A percentile compares a stretch with the other conserved stretches of the same genome.
Conservation (phyloP, 2,797 vertebrate species). For the Chanos chanos region DNA sequence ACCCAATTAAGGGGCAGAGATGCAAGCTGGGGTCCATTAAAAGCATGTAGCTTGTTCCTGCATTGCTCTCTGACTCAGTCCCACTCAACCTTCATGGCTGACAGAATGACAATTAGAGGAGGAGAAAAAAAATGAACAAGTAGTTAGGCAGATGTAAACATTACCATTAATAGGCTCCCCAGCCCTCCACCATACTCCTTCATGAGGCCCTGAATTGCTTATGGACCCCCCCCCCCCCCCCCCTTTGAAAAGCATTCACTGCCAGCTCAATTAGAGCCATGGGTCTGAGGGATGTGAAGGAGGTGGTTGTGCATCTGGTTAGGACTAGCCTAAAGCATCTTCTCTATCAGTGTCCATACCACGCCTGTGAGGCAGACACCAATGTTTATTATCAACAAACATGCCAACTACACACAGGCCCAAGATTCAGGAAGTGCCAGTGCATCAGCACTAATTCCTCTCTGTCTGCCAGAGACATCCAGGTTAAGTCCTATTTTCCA, state of each 20-base stretch:
- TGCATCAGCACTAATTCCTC: too few species aligned
- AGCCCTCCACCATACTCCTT: constrained; percentile 12
- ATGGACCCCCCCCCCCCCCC: neutral
- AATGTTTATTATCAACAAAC: too few species aligned
- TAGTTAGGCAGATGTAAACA: constrained; percentile 45
- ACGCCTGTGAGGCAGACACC: too few species aligned
- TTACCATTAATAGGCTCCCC: constrained; percentile 34
- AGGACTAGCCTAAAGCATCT: too few species aligned
- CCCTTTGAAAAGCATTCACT: constrained; percentile 35
- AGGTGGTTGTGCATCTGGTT: too few species aligned
- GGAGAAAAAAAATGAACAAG: constrained; percentile 30
- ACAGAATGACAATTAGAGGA: constrained; percentile 34
- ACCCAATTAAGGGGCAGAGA: constrained; percentile 24
- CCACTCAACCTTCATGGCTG: constrained; percentile 26
- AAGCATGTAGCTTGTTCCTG: constrained; percentile 15
- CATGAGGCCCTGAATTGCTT: constrained; percentile 13
- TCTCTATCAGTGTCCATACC: too few species aligned
- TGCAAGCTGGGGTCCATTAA: constrained; percentile 26
- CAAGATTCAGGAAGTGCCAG: too few species aligned
- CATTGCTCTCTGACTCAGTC: constrained; percentile 8
- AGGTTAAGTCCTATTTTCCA: too few species aligned
- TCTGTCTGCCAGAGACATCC: too few species aligned
- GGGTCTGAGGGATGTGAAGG: constrained; percentile 46
- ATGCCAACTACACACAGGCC: too few species aligned
- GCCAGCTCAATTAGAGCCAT: constrained; percentile 45